Conservation (phyloP, 1,140 invertebrate species). For the Aphelenchoides fujianensis region DNA sequence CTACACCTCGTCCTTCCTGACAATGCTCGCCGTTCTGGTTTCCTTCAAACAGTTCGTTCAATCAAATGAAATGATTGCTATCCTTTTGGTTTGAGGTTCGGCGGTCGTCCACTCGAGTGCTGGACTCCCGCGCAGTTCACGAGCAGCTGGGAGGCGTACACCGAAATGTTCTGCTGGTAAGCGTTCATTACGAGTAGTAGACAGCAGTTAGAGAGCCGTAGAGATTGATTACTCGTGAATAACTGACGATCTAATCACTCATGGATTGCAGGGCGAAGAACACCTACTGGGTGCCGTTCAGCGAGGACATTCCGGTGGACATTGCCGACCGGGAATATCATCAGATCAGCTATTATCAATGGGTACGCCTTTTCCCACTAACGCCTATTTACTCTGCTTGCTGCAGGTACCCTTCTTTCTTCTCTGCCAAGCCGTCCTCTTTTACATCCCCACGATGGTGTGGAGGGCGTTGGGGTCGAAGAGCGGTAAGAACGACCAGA, state of each 20-base stretch:
- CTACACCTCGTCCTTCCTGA: conserved; percentile 66
- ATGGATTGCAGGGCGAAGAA: conserved; percentile 47
- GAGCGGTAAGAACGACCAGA: conserved; percentile 44
- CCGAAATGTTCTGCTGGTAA: conserved; percentile 62
- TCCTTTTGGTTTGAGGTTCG: conserved; percentile 48
- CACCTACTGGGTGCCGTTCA: conserved; percentile 62
- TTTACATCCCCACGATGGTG: conserved; percentile 60
- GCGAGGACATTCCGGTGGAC: conserved; percentile 60
- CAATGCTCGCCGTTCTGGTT: conserved; percentile 67
- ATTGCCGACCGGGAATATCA: conserved; percentile 60
- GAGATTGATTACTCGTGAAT: no score
- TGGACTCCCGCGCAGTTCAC: conserved; percentile 59
- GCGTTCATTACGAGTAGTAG: conserved; percentile 11
- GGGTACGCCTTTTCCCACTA: conserved; percentile 66
- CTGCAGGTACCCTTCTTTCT: conserved; percentile 65
- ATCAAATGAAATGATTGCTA: no score
- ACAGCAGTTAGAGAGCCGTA: no score
- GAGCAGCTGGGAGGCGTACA: conserved; percentile 62
- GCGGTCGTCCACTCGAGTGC: conserved; percentile 62
- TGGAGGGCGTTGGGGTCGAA: conserved; percentile 62
- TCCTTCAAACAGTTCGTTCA: conserved; percentile 66
- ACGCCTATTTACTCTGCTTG: conserved; percentile 3
- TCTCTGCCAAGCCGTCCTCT: conserved; percentile 54
- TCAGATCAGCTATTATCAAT: conserved; percentile 66
- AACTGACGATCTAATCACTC: no score